Base-by-base conservation (phyloP, 2,888 invertebrate genomes). In the Tenthredo notha region DNA sequence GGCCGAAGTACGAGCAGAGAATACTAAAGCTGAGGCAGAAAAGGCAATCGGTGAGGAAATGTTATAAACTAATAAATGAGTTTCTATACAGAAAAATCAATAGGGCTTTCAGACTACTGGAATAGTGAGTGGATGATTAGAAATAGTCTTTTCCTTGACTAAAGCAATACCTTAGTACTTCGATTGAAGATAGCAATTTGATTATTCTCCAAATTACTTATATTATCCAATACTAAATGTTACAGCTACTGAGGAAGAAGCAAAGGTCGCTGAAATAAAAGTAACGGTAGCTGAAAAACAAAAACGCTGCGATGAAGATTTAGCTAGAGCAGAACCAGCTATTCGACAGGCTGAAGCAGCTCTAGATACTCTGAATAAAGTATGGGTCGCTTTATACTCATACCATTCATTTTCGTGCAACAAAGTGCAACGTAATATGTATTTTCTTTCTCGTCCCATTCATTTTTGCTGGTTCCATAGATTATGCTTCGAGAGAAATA, bases 321-420 rank as follows among this genome's bases (percentile, higher is more conserved):
- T 99, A 90, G 96, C 96, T 0, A 98, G 97, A 92, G 98, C 99
- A 0, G 98, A 98, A 93, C 99, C 99, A 0, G 98, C 98, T 0
- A 94, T 99, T 37, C 91, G 96, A 29, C 98, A 98, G 15, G 98
- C 99, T 0, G 97, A 98, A 91, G 98, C 97, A 89, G 98, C 99
- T 10, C 94, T 99, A 80, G 97, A 98, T 91, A 98, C 98, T 0
- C 94, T 99, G 37, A 98, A 99, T 92, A 99, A 99, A 93, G 95
- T 95, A 86, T 29, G 74, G 43, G 12, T 29, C 7, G 12, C 21
- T 80, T 61, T 18, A 10, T 29, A 58, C 15, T 54, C 12, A 9
- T n/a, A 37, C 7, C 25, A 67, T 37, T 12, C 4, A 54, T n/a
- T 50, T 61, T 18, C 21, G 6, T 37, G n/a, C 33, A 1, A 18